Conservation (phyloP, 2,888 invertebrate genomes). For the Hybos culiciformis region DNA sequence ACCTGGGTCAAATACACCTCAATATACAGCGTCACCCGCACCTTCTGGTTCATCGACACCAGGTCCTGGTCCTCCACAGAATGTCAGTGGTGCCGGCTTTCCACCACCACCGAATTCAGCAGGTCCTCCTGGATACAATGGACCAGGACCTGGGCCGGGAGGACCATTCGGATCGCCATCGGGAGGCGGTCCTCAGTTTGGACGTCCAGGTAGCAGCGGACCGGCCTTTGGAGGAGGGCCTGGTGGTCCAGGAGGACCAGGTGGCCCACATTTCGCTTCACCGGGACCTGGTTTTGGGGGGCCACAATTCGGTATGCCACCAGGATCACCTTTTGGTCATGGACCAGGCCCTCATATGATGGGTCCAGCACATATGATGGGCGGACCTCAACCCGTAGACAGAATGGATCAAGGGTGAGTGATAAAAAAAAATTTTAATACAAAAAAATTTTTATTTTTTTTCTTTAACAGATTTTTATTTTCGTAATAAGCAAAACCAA, state of each 20-base stretch:
- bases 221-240: slow-evolving; percentile 47
- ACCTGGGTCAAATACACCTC: slow-evolving; percentile 63
- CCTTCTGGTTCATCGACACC: slow-evolving; percentile 73
- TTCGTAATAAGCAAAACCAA: background rate
- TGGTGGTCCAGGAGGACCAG: slow-evolving; percentile 35
- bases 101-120: slow-evolving; percentile 40
- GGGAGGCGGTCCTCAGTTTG: slow-evolving; percentile 47
- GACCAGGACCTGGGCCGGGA: slow-evolving; percentile 40
- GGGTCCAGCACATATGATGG: slow-evolving; percentile 41
- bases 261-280: slow-evolving; percentile 31
- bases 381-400: slow-evolving; percentile 66
- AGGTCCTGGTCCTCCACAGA: slow-evolving; percentile 53
- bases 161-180: slow-evolving; percentile 53
- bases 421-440: background rate
- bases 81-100: slow-evolving; percentile 40
- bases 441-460: background rate
- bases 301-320: slow-evolving; percentile 55
- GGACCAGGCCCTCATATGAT: slow-evolving; percentile 49
- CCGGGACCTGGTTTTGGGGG: slow-evolving; percentile 48
- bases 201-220: slow-evolving; percentile 50
- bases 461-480: background rate
- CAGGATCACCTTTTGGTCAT: slow-evolving; percentile 56
- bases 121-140: slow-evolving; percentile 52
- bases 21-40: slow-evolving; percentile 75
- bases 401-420: slow-evolving; percentile 64